Percentiles rank a stretch among this genome's conserved stretches.
Evolutionary conservation across 2,888 invertebrate species (phyloP).

Genomic region (Oscheius myriophilus): DNA sequence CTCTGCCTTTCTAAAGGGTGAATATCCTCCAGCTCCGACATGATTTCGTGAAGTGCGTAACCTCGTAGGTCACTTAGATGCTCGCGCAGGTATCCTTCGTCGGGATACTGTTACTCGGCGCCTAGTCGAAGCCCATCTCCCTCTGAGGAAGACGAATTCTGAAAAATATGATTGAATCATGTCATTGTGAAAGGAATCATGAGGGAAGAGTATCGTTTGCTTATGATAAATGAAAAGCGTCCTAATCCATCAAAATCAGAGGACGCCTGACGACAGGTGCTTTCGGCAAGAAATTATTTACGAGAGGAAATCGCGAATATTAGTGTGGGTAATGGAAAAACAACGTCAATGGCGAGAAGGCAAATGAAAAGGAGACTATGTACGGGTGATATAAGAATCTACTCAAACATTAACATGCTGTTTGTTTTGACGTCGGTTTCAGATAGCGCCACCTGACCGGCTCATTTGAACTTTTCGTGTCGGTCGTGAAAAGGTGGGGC

Average conservation of each 20-base stretch:
- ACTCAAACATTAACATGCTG: too few species aligned
- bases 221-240: background rate
- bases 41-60: constrained; percentile 18
- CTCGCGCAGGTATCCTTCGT: constrained; percentile 18
- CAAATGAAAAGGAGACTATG: too few species aligned
- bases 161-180: constrained; percentile 10
- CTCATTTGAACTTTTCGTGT: too few species aligned
- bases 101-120: constrained; percentile 15
- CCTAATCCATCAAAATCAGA: constrained; percentile 24
- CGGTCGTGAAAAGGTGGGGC: too few species aligned
- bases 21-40: constrained; percentile 24
- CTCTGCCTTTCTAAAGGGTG: constrained; percentile 2
- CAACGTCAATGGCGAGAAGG: too few species aligned
- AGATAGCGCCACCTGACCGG: too few species aligned
- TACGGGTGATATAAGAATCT: too few species aligned
- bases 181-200: background rate
- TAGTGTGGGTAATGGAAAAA: background rate
- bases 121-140: constrained; percentile 27
- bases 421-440: too few species aligned
- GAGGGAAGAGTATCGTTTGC: background rate
- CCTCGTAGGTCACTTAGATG: constrained; percentile 19
- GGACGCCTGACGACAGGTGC: constrained; percentile 17
- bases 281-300: constrained; percentile 8
- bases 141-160: constrained; percentile 17
- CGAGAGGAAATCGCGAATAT: constrained; percentile 2